These are phyloP conservation scores for Coluber constrictor DNA, from an alignment of 2,797 vertebrate genomes.

Conservation along the genomic window DNA sequence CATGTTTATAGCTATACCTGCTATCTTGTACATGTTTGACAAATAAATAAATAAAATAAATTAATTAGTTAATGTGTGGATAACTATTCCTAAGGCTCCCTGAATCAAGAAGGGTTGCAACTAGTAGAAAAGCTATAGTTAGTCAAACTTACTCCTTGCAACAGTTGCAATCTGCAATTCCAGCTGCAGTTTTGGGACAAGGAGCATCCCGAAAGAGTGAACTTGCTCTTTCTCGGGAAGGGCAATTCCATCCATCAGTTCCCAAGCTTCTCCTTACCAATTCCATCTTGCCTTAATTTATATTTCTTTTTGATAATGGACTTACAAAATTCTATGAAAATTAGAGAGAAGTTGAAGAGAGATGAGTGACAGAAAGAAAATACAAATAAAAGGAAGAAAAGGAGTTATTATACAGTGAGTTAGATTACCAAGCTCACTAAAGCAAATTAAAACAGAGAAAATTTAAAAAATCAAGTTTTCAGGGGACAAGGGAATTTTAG, in stretches of 20 bases:
- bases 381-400: neutral
- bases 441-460: neutral
- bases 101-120: neutral
- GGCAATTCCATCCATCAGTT: neutral
- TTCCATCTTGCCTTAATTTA: neutral
- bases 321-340: neutral
- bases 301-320: neutral
- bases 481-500: neutral
- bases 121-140: neutral
- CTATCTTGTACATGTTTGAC: no score
- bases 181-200: neutral
- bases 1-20: no score
- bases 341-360: neutral
- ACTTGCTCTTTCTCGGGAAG: neutral
- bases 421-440: neutral
- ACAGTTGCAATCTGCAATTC: neutral
- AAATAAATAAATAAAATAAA: no score
- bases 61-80: neutral
- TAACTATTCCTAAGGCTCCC: neutral
- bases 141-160: neutral
- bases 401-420: neutral
- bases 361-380: neutral
- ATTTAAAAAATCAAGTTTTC: neutral
- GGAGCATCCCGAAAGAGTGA: neutral
- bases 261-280: neutral